Percentiles rank a stretch among this genome's conserved stretches.
phyloP scores from a whole-genome alignment of 2,888 invertebrate species.

The Cordilura impudica region DNA sequence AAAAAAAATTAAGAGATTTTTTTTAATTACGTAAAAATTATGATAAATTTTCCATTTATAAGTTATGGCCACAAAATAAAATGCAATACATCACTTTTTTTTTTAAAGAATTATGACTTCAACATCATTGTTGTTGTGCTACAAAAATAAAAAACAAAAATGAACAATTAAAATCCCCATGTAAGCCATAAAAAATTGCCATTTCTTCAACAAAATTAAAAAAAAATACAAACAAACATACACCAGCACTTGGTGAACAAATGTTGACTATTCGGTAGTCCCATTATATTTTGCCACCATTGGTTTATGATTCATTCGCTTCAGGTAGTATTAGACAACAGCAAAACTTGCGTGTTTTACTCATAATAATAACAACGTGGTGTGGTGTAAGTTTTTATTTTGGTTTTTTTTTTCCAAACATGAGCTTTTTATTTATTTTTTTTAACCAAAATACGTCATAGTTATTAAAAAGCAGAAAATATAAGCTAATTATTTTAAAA shows the following conservation, averaged over 20 bases:
- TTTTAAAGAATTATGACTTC: neutral
- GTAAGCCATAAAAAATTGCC: neutral
- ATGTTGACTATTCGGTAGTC: conserved; percentile 17
- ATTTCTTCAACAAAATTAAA: neutral
- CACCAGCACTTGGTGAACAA: neutral
- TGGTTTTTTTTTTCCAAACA: neutral
- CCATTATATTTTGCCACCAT: neutral
- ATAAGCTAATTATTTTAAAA: conserved; percentile 14
- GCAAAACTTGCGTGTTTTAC: conserved; percentile 36
- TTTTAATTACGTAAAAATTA: neutral
- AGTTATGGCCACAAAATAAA: neutral
- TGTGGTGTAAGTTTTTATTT: neutral
- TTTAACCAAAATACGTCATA: conserved; percentile 60
- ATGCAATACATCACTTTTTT: neutral
- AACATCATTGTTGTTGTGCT: neutral
- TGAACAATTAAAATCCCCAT: neutral
- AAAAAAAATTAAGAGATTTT: neutral
- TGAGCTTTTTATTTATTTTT: conserved; percentile 19
- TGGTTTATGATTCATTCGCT: conserved; percentile 17
- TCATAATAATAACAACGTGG: conserved; percentile 3
- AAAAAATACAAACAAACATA: neutral
- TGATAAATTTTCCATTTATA: neutral
- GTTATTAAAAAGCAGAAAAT: conserved; percentile 20
- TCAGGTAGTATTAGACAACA: neutral
- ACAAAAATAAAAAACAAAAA: neutral